Evolutionary conservation across 2,113 vertebrate species (phyloP).

Genomic region (Castor canadensis): DNA sequence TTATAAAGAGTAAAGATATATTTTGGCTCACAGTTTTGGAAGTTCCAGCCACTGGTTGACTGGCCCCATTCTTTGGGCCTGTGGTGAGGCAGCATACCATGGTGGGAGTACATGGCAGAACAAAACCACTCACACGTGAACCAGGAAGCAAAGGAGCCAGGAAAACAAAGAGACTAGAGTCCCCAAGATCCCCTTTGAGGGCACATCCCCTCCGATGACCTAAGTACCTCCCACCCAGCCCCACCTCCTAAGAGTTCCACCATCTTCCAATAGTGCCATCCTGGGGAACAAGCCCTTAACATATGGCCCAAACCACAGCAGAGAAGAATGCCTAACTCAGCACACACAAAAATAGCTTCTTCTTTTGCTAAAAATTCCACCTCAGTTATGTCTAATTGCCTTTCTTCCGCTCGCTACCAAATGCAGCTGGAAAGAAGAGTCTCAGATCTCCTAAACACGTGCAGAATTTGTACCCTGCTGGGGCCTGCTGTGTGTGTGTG

Average conservation of each 20-base stretch:
- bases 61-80: background rate
- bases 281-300: background rate
- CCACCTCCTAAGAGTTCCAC: background rate
- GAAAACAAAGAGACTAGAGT: background rate
- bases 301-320: background rate
- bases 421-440: constrained; percentile 26
- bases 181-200: background rate
- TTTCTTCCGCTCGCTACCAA: constrained; percentile 15
- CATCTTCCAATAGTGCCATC: background rate
- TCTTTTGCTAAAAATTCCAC: background rate
- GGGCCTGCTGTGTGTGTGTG: background rate
- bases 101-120: background rate
- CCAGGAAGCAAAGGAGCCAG: background rate
- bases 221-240: background rate
- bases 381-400: constrained; percentile 45
- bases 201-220: background rate
- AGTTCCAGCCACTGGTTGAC: background rate
- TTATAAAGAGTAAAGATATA: background rate
- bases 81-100: background rate
- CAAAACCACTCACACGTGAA: too few species aligned
- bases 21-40: background rate
- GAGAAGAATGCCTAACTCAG: background rate
- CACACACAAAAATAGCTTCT: background rate
- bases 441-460: constrained; percentile 33
- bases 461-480: constrained; percentile 25